Conservation (phyloP, 2,888 invertebrate species). For the Rambutsinella grinnellia region DNA sequence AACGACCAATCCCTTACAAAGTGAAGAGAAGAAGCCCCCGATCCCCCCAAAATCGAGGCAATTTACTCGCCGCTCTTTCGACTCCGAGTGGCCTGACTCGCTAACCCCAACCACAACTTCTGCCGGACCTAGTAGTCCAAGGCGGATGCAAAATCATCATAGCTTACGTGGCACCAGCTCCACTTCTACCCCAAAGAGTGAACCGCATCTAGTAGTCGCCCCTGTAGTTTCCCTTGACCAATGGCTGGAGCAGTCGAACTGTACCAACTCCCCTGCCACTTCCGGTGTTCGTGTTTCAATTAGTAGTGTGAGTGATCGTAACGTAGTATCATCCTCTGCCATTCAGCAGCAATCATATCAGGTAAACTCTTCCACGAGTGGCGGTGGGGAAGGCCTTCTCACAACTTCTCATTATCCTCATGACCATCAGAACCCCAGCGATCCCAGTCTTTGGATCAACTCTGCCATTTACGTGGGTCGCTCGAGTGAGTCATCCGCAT, state of each 20-base stretch:
- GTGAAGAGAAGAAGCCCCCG: slow-evolving; percentile 55
- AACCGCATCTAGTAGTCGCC: slow-evolving; percentile 28
- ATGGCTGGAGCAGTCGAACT: slow-evolving; percentile 62
- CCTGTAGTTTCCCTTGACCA: slow-evolving; percentile 57
- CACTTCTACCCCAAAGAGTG: background rate
- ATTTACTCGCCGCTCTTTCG: slow-evolving; percentile 63
- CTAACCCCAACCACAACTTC: slow-evolving; percentile 38
- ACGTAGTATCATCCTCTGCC: slow-evolving; percentile 20
- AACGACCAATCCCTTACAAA: slow-evolving; percentile 3
- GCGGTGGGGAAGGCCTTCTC: slow-evolving; percentile 12
- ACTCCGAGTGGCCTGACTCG: slow-evolving; percentile 57
- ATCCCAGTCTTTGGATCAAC: slow-evolving; percentile 60
- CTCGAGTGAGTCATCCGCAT: slow-evolving; percentile 35
- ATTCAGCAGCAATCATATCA: slow-evolving; percentile 32
- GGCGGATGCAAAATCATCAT: slow-evolving; percentile 19
- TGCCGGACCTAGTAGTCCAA: slow-evolving; percentile 37
- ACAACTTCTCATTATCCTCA: slow-evolving; percentile 18
- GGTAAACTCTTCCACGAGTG: slow-evolving; percentile 29
- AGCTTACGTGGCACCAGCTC: background rate
- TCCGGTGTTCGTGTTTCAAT: slow-evolving; percentile 39
- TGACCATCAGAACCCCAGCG: slow-evolving; percentile 17
- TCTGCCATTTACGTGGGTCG: slow-evolving; percentile 57
- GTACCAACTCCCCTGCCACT: slow-evolving; percentile 14
- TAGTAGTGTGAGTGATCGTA: slow-evolving; percentile 28
- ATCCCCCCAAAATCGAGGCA: slow-evolving; percentile 65